Conservation (phyloP, 2,888 invertebrate species). For the Clanis bilineata region DNA sequence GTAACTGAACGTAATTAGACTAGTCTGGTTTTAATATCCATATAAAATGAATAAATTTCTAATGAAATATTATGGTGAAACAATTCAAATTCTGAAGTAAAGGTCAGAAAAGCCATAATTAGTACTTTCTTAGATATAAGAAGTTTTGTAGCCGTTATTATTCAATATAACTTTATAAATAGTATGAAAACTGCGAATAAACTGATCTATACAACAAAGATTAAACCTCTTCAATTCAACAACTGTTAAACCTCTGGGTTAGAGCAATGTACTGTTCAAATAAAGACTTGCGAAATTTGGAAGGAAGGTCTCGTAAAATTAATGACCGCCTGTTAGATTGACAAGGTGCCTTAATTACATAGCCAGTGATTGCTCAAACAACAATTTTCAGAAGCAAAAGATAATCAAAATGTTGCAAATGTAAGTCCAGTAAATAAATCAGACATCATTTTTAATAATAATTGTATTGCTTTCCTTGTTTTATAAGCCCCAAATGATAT, state of each 20-base stretch:
- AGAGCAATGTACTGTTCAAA: background rate
- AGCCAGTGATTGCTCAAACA: background rate
- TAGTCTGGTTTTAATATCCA: constrained; percentile 49
- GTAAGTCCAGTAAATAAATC: background rate
- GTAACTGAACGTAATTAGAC: constrained; percentile 49
- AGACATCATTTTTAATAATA: background rate
- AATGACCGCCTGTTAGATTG: background rate
- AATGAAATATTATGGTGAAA: too few species aligned
- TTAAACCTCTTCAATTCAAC: too few species aligned
- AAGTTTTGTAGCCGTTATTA: too few species aligned
- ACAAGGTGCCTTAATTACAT: constrained; percentile 4
- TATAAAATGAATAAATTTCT: too few species aligned
- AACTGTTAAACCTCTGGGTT: too few species aligned
- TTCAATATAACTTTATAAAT: too few species aligned
- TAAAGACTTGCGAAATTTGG: background rate
- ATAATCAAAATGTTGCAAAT: background rate
- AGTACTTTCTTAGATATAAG: too few species aligned
- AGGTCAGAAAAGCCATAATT: too few species aligned
- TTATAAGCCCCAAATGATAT: background rate
- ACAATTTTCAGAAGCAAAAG: background rate
- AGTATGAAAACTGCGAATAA: background rate
- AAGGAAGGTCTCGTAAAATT: constrained; percentile 6
- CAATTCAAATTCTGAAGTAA: too few species aligned
- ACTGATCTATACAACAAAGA: background rate
- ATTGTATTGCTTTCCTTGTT: background rate